phyloP scores from a whole-genome alignment of 2,797 vertebrate genomes.

The Gastrophryne carolinensis region DNA sequence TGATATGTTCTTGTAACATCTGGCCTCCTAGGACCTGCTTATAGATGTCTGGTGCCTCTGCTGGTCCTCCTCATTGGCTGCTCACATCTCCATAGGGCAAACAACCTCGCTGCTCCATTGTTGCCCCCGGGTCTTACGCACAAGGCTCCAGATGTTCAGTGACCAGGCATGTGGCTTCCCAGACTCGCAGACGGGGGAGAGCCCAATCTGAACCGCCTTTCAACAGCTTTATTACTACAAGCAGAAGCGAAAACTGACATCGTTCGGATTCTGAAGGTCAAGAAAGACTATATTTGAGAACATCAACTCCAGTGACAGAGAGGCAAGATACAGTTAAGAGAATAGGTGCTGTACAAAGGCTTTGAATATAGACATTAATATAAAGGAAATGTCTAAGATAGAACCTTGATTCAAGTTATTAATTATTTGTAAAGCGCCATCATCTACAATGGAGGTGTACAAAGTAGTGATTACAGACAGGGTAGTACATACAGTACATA shows the following conservation, averaged over 20 bases:
- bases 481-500: too few relatives aligned
- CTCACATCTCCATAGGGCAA: background rate
- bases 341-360: too few relatives aligned
- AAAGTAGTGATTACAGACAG: too few relatives aligned
- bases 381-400: too few relatives aligned
- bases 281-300: too few relatives aligned
- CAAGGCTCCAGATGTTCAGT: background rate
- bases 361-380: too few relatives aligned
- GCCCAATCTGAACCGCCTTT: background rate
- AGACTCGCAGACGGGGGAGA: background rate
- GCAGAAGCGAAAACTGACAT: background rate
- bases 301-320: too few relatives aligned
- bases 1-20: background rate
- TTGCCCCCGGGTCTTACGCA: background rate
- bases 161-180: background rate
- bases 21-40: background rate
- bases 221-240: background rate
- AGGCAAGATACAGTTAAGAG: too few relatives aligned
- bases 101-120: background rate
- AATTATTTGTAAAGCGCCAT: too few relatives aligned
- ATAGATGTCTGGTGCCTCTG: slow-evolving; percentile 17
- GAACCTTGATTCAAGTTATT: too few relatives aligned
- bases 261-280: background rate
- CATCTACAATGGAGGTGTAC: too few relatives aligned
- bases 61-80: background rate